A percentile compares a stretch with the other conserved stretches of the same genome.
Evolutionary conservation across 2,797 vertebrate genomes (phyloP).

Genomic region (Linurgus olivaceus): DNA sequence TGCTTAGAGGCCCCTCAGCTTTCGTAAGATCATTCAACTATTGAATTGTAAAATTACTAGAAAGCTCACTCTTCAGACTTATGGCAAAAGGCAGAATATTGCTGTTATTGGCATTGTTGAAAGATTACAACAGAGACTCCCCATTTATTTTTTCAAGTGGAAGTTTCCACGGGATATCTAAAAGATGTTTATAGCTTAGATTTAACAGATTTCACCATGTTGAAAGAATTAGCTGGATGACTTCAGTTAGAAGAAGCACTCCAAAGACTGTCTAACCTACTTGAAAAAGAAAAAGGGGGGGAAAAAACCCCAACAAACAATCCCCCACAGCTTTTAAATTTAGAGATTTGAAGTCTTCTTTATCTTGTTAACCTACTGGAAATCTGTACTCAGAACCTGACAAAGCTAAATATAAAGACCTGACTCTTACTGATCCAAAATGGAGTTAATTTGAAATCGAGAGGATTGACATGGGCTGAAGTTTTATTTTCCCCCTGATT

Average conservation of each 20-base stretch:
- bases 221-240: background rate
- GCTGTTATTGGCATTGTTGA: background rate
- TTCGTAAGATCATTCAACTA: background rate
- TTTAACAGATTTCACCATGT: background rate
- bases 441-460: background rate
- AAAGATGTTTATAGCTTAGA: background rate
- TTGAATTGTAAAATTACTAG: background rate
- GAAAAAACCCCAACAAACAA: fast-evolving
- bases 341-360: background rate
- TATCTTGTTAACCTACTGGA: background rate
- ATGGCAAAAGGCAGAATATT: background rate
- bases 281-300: background rate
- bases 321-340: background rate
- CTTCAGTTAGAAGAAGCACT: background rate
- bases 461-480: background rate
- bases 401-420: background rate
- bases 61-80: background rate
- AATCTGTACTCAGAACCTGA: background rate
- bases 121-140: background rate
- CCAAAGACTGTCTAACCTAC: background rate
- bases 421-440: background rate
- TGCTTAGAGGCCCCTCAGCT: background rate
- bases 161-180: background rate
- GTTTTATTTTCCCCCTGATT: background rate
- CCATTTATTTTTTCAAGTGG: conserved; percentile 3